Conservation (phyloP, 1,140 invertebrate genomes). For the Heliothis subflexa region DNA sequence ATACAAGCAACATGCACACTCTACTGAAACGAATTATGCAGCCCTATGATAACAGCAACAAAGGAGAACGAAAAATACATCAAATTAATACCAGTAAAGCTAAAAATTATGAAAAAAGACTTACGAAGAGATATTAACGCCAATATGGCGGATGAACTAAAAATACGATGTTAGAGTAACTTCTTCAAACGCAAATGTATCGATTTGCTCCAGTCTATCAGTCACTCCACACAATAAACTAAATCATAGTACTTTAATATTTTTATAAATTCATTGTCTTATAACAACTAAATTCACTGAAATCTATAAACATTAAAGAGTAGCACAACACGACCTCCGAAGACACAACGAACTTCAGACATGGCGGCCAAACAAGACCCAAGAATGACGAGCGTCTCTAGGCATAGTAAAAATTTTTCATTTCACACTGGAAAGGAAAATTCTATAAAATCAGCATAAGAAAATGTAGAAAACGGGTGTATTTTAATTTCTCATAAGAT, state of each 20-base stretch:
- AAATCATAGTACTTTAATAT: slow-evolving; percentile 72
- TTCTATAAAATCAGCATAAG: slow-evolving; percentile 76
- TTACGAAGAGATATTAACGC: slow-evolving; percentile 85
- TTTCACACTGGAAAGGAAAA: slow-evolving; percentile 78
- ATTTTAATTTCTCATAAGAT: slow-evolving; percentile 71
- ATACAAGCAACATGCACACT: slow-evolving; percentile 71
- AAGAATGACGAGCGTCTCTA: slow-evolving; percentile 78
- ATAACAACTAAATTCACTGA: slow-evolving; percentile 77
- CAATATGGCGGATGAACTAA: slow-evolving; percentile 86
- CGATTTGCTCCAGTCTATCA: slow-evolving; percentile 75
- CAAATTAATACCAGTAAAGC: slow-evolving; percentile 73
- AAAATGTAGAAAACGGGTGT: slow-evolving; percentile 70
- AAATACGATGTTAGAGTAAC: slow-evolving; percentile 84
- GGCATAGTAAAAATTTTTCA: slow-evolving; percentile 71
- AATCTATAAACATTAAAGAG: slow-evolving; percentile 81
- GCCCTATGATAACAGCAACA: slow-evolving; percentile 66
- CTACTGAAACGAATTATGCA: slow-evolving; percentile 68
- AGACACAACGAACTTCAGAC: slow-evolving; percentile 82
- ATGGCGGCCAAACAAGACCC: slow-evolving; percentile 82
- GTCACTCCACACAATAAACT: slow-evolving; percentile 80
- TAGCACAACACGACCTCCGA: slow-evolving; percentile 82
- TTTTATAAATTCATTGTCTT: slow-evolving; percentile 76
- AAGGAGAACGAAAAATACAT: slow-evolving; percentile 72
- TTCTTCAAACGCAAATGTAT: slow-evolving; percentile 79
- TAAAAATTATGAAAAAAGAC: slow-evolving; percentile 84